A percentile compares a stretch with the other conserved stretches of the same genome.
Conservation (phyloP, 2,797 vertebrate genomes). For the Oreochromis grahami region DNA sequence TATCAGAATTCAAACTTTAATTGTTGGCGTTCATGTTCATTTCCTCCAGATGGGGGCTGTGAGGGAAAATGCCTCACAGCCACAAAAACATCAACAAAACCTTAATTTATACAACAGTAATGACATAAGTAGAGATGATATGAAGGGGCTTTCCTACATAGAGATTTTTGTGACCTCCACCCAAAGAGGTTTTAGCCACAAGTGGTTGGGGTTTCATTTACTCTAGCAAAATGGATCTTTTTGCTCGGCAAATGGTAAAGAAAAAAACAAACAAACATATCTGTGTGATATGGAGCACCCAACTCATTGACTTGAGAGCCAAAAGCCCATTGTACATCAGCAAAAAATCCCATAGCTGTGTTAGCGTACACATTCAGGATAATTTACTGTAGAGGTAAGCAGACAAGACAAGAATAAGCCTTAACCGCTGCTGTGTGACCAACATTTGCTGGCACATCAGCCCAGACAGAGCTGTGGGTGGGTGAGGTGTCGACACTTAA, state of each 20-base stretch:
- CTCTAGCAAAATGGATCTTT: neutral
- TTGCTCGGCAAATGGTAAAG: neutral
- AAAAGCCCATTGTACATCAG: neutral
- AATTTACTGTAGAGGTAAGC: neutral
- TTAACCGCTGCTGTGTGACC: neutral
- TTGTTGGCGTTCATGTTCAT: neutral
- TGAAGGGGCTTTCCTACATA: neutral
- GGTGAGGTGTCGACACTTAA: neutral
- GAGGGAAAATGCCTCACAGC: neutral
- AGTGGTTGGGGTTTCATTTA: neutral
- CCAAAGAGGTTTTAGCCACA: neutral
- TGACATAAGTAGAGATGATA: neutral
- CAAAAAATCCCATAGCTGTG: neutral
- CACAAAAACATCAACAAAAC: neutral
- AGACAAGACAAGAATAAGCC: neutral
- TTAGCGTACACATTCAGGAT: neutral
- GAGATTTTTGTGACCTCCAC: neutral
- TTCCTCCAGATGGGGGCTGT: neutral
- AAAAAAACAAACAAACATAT: neutral
- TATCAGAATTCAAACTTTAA: neutral
- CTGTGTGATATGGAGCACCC: neutral
- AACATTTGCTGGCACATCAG: neutral
- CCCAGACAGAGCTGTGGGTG: neutral
- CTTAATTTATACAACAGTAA: neutral
- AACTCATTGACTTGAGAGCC: neutral